Base-by-base conservation (phyloP, 2,113 vertebrate species). In the Prionailurus viverrinus region DNA sequence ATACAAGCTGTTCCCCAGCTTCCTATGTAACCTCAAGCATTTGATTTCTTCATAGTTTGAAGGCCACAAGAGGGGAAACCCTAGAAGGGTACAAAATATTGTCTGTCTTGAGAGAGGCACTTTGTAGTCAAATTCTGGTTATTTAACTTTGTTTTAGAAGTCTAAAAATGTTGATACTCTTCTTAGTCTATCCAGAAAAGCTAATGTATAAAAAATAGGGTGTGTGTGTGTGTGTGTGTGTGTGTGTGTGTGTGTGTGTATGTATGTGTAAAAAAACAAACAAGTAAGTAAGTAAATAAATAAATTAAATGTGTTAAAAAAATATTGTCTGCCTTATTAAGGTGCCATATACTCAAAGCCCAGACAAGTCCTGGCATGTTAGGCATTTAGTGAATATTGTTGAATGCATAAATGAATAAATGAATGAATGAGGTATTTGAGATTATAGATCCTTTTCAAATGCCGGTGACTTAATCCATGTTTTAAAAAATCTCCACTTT, bases 371-470 rank as follows among this genome's bases (percentile, higher is more conserved):
- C 41, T 96, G 48, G 31, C 8, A 36, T 68, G 16, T 45, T 14
- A 93, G 51, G 27, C 55, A 71, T 51, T 53, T 23, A 27, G 11
- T 76, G 39, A 88, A 63, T 82, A 55, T 82, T 95, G 41, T 74
- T 89, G 12, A 88, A 91, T 89, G 78, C 97, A 69, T 73, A 13
- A 93, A 63, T 53, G 48, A 81, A 73, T 80, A 76, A 68, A 83
- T 53, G 9, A 41, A 73, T 73, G 21, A 89, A 88, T n/a, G 58
- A 86, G 13, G 39, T 74, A 76, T 89, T 86, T 93, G 48, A 5
- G 58, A 91, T 88, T 81, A 65, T 53, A 92, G 36, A 19, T 55
- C 19, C 31, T 53, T 96, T 97, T 90, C 21, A 89, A 86, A 88
- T 80, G n/a, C 5, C 84, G 36, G n/a, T 48, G n/a, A 82, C 15